These are phyloP conservation scores for Meiosimyza decipiens DNA, from an alignment of 2,888 invertebrate genomes.

Conservation along the genomic window DNA sequence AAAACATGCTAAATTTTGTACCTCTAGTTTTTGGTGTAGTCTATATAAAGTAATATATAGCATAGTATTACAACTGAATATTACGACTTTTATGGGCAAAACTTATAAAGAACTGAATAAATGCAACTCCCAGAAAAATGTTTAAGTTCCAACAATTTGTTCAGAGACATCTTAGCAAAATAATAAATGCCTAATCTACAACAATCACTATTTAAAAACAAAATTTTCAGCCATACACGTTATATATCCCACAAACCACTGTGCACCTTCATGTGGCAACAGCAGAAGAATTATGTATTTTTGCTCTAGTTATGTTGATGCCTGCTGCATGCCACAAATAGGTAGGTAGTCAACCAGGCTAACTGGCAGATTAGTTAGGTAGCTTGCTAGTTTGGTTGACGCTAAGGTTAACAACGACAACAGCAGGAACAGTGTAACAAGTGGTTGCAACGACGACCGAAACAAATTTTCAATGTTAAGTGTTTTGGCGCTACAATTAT, in stretches of 20 bases:
- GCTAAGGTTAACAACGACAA: neutral
- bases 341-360: neutral
- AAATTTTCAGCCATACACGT: neutral
- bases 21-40: too few relatives aligned
- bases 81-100: too few relatives aligned
- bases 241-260: neutral
- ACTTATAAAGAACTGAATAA: too few relatives aligned
- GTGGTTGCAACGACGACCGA: neutral
- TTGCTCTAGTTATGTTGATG: slow-evolving; percentile 24
- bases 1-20: too few relatives aligned
- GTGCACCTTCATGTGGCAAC: neutral
- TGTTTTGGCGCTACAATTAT: slow-evolving; percentile 34
- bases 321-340: neutral
- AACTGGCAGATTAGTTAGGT: slow-evolving; percentile 2
- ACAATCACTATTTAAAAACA: too few relatives aligned
- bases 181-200: too few relatives aligned
- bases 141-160: too few relatives aligned
- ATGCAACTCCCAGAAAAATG: too few relatives aligned
- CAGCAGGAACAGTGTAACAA: neutral
- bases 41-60: too few relatives aligned
- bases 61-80: too few relatives aligned
- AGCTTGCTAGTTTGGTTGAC: neutral
- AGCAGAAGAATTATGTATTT: slow-evolving; percentile 10
- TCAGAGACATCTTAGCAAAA: too few relatives aligned
- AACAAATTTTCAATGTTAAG: slow-evolving; percentile 26